These are phyloP conservation scores for Vanessa tameamea DNA, from an alignment of 1,140 invertebrate genomes.

Conservation along the genomic window DNA sequence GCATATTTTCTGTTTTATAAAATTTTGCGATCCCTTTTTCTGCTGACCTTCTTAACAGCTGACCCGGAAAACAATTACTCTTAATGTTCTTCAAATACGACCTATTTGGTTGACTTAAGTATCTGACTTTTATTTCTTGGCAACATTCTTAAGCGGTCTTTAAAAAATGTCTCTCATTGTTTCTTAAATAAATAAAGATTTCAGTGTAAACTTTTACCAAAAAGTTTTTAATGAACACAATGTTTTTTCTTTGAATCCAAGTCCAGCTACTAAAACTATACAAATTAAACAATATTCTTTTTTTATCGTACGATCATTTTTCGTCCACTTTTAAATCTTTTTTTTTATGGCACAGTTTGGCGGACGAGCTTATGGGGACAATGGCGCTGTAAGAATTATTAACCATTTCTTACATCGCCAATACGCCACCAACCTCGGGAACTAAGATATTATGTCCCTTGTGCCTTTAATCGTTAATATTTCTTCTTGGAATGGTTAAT, in stretches of 20 bases:
- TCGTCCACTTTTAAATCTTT: no score
- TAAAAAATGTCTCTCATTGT: background rate
- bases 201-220: background rate
- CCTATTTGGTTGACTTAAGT: constrained; percentile 21
- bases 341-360: no score
- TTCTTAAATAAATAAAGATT: background rate
- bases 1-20: background rate
- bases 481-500: no score
- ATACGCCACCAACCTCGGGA: no score
- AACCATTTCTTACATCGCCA: no score
- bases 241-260: background rate
- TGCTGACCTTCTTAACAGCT: background rate
- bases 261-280: no score
- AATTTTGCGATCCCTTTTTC: background rate
- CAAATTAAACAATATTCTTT: no score
- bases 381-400: no score
- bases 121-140: background rate
- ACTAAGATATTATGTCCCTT: no score
- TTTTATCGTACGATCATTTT: no score
- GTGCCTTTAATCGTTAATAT: no score
- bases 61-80: constrained; percentile 11
- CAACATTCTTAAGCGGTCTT: background rate
- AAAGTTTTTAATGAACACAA: background rate
- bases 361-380: no score
- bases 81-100: constrained; percentile 26